phyloP scores from a whole-genome alignment of 2,797 vertebrate species.

The Linurgus olivaceus region DNA sequence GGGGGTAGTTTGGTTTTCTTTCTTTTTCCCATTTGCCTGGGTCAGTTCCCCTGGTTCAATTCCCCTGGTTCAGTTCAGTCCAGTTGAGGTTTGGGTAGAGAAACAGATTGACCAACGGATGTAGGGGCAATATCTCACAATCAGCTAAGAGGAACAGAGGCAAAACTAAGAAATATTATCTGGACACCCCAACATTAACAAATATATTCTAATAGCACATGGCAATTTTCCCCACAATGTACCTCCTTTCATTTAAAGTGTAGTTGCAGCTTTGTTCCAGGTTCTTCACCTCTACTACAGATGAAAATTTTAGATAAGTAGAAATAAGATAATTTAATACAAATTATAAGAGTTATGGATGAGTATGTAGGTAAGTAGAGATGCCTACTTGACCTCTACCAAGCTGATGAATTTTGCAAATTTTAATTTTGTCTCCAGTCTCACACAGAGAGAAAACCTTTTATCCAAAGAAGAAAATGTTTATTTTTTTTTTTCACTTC shows the following conservation, averaged over 20 bases:
- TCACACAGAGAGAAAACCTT: background rate
- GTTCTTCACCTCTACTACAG: background rate
- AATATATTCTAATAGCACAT: background rate
- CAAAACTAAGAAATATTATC: background rate
- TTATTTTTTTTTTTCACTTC: background rate
- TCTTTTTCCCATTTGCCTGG: accelerated
- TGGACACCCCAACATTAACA: background rate
- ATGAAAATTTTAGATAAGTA: background rate
- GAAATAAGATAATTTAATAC: background rate
- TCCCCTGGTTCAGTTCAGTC: background rate
- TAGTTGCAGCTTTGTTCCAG: background rate
- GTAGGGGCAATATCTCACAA: accelerated
- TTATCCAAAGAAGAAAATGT: background rate
- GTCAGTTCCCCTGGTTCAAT: background rate
- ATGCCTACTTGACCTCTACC: background rate
- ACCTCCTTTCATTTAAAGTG: background rate
- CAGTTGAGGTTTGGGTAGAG: background rate
- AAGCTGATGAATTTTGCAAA: background rate
- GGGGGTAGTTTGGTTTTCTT: accelerated
- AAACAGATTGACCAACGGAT: background rate
- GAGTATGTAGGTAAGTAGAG: background rate
- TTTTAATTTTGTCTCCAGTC: background rate
- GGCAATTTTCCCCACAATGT: background rate
- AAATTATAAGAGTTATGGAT: background rate
- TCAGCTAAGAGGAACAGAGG: background rate